A percentile compares a stretch with the other conserved stretches of the same genome.
These are phyloP conservation scores for Corythoichthys intestinalis DNA, from an alignment of 2,113 vertebrate species.

Conservation along the genomic window DNA sequence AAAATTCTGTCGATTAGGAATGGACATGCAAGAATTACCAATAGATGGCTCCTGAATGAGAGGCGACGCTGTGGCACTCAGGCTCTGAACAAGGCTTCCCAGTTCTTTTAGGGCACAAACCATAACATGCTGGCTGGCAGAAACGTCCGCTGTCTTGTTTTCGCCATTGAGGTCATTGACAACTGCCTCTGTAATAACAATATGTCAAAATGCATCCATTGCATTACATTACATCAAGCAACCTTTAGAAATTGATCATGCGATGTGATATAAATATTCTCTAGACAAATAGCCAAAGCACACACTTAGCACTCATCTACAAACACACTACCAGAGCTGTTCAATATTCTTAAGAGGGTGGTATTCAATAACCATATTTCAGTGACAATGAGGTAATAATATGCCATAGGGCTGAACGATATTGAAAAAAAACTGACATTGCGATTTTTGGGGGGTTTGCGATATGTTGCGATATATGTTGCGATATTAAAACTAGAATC, in stretches of 20 bases:
- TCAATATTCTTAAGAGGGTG: no score
- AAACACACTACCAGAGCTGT: no score
- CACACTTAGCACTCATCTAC: no score
- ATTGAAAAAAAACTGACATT: no score
- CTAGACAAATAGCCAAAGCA: no score
- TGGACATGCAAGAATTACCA: conserved; percentile 67
- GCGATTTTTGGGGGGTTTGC: no score
- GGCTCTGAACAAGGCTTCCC: conserved; percentile 92
- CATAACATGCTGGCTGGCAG: conserved; percentile 97
- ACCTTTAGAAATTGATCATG: background rate
- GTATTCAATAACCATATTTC: no score
- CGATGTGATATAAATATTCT: background rate
- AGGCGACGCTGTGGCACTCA: conserved; percentile 92
- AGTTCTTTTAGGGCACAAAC: conserved; percentile 96
- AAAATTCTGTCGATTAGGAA: background rate
- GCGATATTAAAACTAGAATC: no score
- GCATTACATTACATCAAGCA: background rate
- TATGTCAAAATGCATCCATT: background rate
- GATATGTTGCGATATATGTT: no score
- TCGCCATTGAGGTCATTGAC: conserved; percentile 92
- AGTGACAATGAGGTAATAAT: no score
- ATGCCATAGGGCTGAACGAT: no score
- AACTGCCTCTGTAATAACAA: conserved; percentile 80
- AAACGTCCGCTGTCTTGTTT: conserved; percentile 90
- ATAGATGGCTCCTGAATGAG: conserved; percentile 95